These are phyloP conservation scores for Poeciliopsis turneri DNA, from an alignment of 2,797 vertebrate genomes.

Conservation along the genomic window DNA sequence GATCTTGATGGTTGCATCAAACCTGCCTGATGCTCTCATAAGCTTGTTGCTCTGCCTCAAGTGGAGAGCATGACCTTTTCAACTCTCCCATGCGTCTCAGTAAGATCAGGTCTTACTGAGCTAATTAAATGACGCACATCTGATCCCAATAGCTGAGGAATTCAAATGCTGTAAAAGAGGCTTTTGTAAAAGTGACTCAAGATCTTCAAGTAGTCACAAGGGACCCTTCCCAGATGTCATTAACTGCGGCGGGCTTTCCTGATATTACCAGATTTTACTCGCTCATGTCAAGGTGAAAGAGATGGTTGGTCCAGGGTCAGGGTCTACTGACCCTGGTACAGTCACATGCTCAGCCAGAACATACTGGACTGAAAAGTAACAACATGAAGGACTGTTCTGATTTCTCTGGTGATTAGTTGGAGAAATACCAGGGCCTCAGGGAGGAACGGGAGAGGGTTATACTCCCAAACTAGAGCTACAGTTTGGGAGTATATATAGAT, in stretches of 20 bases:
- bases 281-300: not conserved
- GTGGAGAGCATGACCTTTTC: conserved; percentile 22
- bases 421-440: too few relatives aligned
- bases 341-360: not conserved
- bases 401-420: not conserved
- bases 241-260: conserved; percentile 23
- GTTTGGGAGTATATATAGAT: too few relatives aligned
- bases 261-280: conserved; percentile 37
- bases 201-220: conserved; percentile 17
- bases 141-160: conserved; percentile 34
- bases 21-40: conserved; percentile 31
- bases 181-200: not conserved
- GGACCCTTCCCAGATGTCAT: conserved; percentile 16
- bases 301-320: not conserved
- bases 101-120: conserved; percentile 19
- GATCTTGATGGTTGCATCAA: conserved; percentile 31
- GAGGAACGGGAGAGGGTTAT: too few relatives aligned
- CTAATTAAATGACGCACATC: conserved; percentile 38
- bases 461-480: too few relatives aligned
- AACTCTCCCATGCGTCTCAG: conserved; percentile 24
- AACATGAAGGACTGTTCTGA: not conserved
- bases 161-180: conserved; percentile 3
- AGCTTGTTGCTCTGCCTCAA: conserved; percentile 5
- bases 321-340: not conserved
- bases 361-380: not conserved